These are phyloP conservation scores for Acanthosepion lycidas DNA, from an alignment of 2,888 invertebrate genomes.

Conservation along the genomic window DNA sequence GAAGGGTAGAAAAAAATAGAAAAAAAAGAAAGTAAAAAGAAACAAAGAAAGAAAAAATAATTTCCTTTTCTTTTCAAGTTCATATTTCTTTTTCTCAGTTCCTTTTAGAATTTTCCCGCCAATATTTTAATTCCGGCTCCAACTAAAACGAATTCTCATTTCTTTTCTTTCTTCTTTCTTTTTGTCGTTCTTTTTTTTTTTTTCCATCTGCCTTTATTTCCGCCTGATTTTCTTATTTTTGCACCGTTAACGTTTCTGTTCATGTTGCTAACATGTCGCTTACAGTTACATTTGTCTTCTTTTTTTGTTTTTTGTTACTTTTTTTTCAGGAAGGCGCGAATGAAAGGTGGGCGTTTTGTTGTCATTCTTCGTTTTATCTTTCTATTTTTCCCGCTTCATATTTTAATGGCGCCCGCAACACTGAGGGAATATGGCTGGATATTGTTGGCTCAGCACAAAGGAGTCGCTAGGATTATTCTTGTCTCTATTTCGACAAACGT, in stretches of 20 bases:
- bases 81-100: not conserved
- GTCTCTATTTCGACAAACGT: not conserved
- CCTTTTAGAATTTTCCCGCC: not conserved
- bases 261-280: not conserved
- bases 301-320: not conserved
- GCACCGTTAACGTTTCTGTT: not conserved
- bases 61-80: too few species aligned
- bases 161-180: not conserved
- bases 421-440: not conserved
- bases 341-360: not conserved
- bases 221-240: too few species aligned
- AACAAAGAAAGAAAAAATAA: too few species aligned
- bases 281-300: not conserved
- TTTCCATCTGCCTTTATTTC: too few species aligned
- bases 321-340: not conserved
- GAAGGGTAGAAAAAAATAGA: too few species aligned
- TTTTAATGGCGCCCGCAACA: not conserved
- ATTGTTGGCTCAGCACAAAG: not conserved
- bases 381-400: not conserved
- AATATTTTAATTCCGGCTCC: not conserved
- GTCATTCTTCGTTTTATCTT: not conserved
- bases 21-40: too few species aligned
- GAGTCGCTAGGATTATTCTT: not conserved
- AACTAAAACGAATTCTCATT: not conserved
- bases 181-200: not conserved